A percentile compares a stretch with the other conserved stretches of the same genome.
Conservation (phyloP, 2,888 invertebrate genomes). For the Ormyrus rosae region DNA sequence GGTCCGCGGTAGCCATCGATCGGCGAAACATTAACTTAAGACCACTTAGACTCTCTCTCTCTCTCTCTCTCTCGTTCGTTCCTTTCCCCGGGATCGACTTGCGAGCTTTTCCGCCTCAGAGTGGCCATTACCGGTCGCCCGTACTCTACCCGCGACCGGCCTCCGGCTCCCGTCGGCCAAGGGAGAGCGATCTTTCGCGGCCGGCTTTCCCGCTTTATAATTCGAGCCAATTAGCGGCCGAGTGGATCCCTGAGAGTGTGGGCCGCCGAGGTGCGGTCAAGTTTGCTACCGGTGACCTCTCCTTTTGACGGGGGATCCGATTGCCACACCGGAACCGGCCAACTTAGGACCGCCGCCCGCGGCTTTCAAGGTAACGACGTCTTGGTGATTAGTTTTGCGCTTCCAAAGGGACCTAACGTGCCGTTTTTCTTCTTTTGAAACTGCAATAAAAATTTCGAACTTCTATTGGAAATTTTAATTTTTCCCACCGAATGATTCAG, state of each 20-base stretch:
- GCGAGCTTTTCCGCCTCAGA: slow-evolving; percentile 66
- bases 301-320: slow-evolving; percentile 17
- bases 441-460: too few species aligned
- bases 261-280: neutral
- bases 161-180: neutral
- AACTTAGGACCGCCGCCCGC: too few species aligned
- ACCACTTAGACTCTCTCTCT: slow-evolving; percentile 67
- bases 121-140: slow-evolving; percentile 71
- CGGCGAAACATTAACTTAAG: slow-evolving; percentile 66
- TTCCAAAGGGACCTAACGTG: too few species aligned
- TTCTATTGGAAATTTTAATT: too few species aligned
- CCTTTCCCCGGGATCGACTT: slow-evolving; percentile 22
- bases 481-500: too few species aligned
- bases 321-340: neutral
- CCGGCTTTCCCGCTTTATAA: slow-evolving; percentile 2
- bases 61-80: neutral
- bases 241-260: neutral
- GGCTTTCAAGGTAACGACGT: too few species aligned
- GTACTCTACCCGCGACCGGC: slow-evolving; percentile 16
- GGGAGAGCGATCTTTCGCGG: neutral
- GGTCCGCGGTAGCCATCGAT: slow-evolving; percentile 16
- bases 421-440: too few species aligned
- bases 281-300: neutral
- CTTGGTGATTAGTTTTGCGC: too few species aligned
- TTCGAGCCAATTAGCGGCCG: slow-evolving; percentile 46